Base-by-base conservation (phyloP, 2,113 vertebrate genomes). In the Tringa solitaria region DNA sequence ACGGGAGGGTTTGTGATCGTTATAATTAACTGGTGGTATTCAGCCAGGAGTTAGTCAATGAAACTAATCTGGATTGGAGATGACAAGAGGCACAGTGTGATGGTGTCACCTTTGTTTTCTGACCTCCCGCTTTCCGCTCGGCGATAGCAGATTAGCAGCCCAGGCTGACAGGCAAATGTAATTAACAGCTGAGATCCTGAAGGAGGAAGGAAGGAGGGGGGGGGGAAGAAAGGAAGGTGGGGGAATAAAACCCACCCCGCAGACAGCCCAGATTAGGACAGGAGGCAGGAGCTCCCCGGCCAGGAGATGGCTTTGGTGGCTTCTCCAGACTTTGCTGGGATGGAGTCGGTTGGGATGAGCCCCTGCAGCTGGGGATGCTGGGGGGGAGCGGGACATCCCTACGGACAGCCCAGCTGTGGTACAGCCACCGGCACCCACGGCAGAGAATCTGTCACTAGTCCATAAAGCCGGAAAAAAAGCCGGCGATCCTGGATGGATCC, bases 1-100 rank as follows among this genome's bases (percentile, higher is more conserved):
- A 96, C 88, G 84, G 97, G 94, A 87, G 94, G 96, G 95, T 92
- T 96, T 79, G 92, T 94, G 97, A 97, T 96, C 95, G 87, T 97
- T 96, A 96, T 98, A 97, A 98, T 98, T 98, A 98, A 98, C 98
- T 95, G 96, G 96, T 89, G 90, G 96, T 96, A 94, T 97, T 96
- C 89, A 90, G 97, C 97, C 96, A 94, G 95, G 96, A 97, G 91
- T 96, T 95, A 97, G 98, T 97, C 97, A 95, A 97, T 90, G 95
- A 98, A 94, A 97, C 87, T 84, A 97, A 91, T 94, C 95, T 91
- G 91, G 96, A 97, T 88, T 93, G 96, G 96, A 97, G 97, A 96
- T 95, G 98, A 98, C 97, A 96, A 95, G 96, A 93, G 95, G 95
- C 93, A 32, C 95, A 82, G 89, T 70, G 65, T 93, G 93, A 92